Base-by-base conservation (phyloP, 1,140 invertebrate genomes). In the Drosophila ironensis region DNA sequence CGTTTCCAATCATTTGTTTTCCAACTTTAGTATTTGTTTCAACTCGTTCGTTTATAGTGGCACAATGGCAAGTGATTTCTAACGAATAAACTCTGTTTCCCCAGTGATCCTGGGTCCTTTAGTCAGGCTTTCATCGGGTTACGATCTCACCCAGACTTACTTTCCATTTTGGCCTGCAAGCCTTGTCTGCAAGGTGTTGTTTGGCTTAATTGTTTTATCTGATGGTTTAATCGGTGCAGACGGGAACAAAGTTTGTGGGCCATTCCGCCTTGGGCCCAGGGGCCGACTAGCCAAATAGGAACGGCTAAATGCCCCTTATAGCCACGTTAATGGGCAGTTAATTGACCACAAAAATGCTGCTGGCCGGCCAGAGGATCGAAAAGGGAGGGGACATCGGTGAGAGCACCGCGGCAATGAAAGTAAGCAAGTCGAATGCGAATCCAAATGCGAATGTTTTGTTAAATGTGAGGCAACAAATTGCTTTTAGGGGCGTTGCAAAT, bases 261-360 rank as follows among this genome's bases (percentile, higher is more conserved):
- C 40, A 30, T 25, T 38, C 17, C 5, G 24, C 6, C 48, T 27
- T 25, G 35, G 30, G 63, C 41, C 42, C 48, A 19, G 40, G 22
- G 41, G 44, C 35, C 17, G 45, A 37, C 54, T 63, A 17, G 41
- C 40, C 19, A 63, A 63, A 47, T 25, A 20, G 42, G 3, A 28
- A 59, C 40, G 28, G 19, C 56, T 40, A 56, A 56, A 56, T 56
- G 28, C 41, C 50, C 37, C 51, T 24, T 42, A 16, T 27, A 35
- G 22, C 35, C 30, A 42, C 37, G 33, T 45, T 76, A 77, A 73
- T 73, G 47, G 47, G 25, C 63, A 38, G 51, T 35, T 77, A 77
- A 84, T 82, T 77, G 78, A 84, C 78, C 77, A 82, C 77, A 82
- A 77, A 82, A 77, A 84, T 84, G 78, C 37, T 63, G 33, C 51